Conservation (phyloP, 2,113 vertebrate species). For the Myrmecophaga tridactyla region DNA sequence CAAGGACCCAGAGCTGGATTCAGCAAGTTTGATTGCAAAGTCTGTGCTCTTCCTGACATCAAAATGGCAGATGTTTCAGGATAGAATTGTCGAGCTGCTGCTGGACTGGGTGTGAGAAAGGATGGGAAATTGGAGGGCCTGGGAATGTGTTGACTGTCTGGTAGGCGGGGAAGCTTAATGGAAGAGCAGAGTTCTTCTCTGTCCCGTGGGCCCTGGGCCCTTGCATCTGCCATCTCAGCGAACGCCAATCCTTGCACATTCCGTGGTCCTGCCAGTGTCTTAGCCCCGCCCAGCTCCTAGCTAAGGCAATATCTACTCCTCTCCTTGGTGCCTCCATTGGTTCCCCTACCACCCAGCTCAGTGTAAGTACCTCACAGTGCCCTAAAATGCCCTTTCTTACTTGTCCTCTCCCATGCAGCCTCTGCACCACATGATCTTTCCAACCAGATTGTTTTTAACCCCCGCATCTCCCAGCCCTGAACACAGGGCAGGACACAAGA, state of each 20-base stretch:
- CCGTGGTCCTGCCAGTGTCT: neutral
- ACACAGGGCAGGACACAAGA: neutral
- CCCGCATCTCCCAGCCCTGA: neutral
- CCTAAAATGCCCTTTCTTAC: neutral
- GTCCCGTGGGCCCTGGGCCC: neutral
- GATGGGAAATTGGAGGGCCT: neutral
- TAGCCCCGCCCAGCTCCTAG: neutral
- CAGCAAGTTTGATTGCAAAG: neutral
- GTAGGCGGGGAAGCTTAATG: neutral
- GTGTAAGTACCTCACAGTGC: fast-evolving
- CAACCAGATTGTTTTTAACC: neutral
- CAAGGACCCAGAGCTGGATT: too few relatives aligned
- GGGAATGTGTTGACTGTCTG: neutral
- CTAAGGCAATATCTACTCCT: fast-evolving
- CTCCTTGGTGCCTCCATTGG: neutral
- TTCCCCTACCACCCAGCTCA: too few relatives aligned
- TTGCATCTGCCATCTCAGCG: neutral
- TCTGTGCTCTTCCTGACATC: neutral
- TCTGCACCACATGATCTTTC: neutral
- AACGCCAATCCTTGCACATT: fast-evolving
- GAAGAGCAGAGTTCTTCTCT: neutral
- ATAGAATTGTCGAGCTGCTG: neutral
- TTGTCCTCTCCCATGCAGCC: neutral
- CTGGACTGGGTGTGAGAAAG: neutral
- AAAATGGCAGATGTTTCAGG: neutral